Conservation (phyloP, 1,140 invertebrate genomes). For the Nasonia giraulti region DNA sequence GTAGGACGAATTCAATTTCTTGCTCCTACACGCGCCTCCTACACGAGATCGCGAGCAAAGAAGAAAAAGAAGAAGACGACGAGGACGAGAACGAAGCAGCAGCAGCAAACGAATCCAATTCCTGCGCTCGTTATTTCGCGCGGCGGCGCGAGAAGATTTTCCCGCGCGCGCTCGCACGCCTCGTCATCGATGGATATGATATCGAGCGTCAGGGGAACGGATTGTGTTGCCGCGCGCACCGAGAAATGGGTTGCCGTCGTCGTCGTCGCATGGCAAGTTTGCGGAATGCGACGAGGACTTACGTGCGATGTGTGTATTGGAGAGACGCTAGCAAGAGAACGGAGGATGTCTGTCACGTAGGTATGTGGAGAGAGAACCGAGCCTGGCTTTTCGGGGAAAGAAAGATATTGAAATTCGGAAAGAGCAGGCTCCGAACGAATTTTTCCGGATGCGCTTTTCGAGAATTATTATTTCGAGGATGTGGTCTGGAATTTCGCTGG, state of each 20-base stretch:
- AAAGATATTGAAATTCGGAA: background rate
- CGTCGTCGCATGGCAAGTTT: background rate
- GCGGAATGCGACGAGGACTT: background rate
- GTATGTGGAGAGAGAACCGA: background rate
- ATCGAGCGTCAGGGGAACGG: background rate
- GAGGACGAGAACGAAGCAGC: background rate
- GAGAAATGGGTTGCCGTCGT: background rate
- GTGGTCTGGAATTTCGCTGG: too few relatives aligned
- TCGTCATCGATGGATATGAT: background rate
- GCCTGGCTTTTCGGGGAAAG: too few relatives aligned
- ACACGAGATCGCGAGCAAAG: background rate
- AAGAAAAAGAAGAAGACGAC: background rate
- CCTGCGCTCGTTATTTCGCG: slow-evolving; percentile 34
- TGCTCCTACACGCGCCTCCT: slow-evolving; percentile 43
- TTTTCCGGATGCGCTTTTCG: too few relatives aligned
- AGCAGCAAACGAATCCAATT: slow-evolving; percentile 51
- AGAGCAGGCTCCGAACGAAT: background rate
- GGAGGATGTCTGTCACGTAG: background rate
- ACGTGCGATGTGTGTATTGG: background rate
- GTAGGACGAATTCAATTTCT: slow-evolving; percentile 70
- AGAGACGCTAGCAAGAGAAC: background rate
- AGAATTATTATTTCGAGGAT: too few relatives aligned
- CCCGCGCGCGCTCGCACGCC: background rate
- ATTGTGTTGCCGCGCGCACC: background rate
- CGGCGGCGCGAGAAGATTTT: slow-evolving; percentile 29